Evolutionary conservation across 1,140 invertebrate species (phyloP).

Genomic region (Drosophila aff.): DNA sequence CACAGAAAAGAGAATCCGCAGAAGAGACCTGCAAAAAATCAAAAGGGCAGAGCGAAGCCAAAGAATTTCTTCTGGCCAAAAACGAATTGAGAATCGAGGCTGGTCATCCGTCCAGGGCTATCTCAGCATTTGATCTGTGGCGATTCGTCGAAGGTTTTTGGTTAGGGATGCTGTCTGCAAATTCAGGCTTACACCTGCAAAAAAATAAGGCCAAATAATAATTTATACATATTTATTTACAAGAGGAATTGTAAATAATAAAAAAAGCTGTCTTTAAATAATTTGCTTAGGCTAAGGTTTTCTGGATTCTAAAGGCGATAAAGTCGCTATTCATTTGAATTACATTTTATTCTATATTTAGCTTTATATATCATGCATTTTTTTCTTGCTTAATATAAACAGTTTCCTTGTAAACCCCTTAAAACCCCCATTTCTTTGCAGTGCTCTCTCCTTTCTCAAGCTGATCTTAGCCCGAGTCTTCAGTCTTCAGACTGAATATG

Average conservation of each 20-base stretch:
- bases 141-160: slow-evolving; percentile 63
- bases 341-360: not conserved
- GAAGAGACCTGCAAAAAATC: slow-evolving; percentile 9
- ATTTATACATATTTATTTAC: not conserved
- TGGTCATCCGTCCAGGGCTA: slow-evolving; percentile 47
- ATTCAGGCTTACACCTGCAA: slow-evolving; percentile 1
- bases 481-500: slow-evolving; percentile 30
- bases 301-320: rapidly evolving
- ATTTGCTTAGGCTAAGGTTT: not conserved
- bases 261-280: not conserved
- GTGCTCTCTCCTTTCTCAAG: slow-evolving; percentile 12
- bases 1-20: slow-evolving; percentile 33
- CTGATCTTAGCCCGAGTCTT: slow-evolving; percentile 27
- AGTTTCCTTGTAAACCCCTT: not conserved
- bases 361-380: not conserved
- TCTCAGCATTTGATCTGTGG: slow-evolving; percentile 71
- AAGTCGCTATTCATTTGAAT: rapidly evolving
- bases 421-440: not conserved
- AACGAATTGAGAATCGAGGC: slow-evolving; percentile 29
- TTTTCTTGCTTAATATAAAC: not conserved
- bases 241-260: not conserved
- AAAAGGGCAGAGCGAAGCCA: slow-evolving; percentile 57
- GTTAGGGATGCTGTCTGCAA: slow-evolving; percentile 7
- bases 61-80: slow-evolving; percentile 69
- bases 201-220: not conserved